These are phyloP conservation scores for Girardinichthys multiradiatus DNA, from an alignment of 2,113 vertebrate species.

Conservation along the genomic window DNA sequence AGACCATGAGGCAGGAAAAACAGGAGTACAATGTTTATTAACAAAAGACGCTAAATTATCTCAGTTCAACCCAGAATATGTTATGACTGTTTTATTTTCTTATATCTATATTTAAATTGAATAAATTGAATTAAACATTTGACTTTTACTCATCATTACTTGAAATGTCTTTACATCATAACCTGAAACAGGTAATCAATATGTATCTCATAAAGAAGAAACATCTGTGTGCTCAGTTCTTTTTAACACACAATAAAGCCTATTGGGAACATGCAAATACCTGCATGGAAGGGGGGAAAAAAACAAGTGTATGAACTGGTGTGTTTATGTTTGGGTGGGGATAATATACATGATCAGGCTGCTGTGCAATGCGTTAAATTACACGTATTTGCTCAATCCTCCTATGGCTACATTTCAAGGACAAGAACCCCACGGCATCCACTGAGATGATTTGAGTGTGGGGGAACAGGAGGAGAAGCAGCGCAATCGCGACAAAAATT, in stretches of 20 bases:
- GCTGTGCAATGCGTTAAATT: conserved; percentile 60
- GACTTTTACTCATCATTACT: not conserved
- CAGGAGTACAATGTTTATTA: not conserved
- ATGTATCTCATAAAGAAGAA: not conserved
- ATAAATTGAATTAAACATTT: not conserved
- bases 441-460: conserved; percentile 18
- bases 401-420: conserved; percentile 68
- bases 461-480: not conserved
- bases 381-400: conserved; percentile 54
- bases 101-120: not conserved
- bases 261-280: conserved; percentile 11
- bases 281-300: conserved; percentile 23
- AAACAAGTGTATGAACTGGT: conserved; percentile 10
- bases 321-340: conserved; percentile 30
- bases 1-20: conserved; percentile 19
- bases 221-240: not conserved
- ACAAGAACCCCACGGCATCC: conserved; percentile 57
- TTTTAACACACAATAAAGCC: not conserved
- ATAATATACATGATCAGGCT: conserved; percentile 2
- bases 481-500: not conserved
- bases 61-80: not conserved
- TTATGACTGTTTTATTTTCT: too few relatives aligned
- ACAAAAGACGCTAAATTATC: not conserved
- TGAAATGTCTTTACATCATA: not conserved
- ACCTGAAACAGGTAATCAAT: not conserved